phyloP scores from a whole-genome alignment of 1,140 invertebrate genomes.

The Pseudomyrmex dendroicus region DNA sequence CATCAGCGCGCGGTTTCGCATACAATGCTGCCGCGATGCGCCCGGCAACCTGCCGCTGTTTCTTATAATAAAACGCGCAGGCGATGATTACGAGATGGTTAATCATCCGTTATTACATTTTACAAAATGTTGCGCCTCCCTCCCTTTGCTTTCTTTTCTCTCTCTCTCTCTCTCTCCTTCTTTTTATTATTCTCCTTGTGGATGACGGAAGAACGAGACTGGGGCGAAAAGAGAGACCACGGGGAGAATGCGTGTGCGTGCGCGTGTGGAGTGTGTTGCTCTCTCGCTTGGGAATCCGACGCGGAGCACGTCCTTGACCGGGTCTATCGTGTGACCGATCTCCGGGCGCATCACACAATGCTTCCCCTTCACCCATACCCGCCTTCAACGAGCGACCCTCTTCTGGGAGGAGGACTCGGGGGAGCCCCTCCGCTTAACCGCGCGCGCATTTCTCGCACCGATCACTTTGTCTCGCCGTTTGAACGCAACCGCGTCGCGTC shows the following conservation, averaged over 20 bases:
- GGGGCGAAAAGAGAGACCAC: not conserved
- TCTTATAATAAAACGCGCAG: constrained; percentile 21
- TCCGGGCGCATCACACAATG: constrained; percentile 82
- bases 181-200: too few species aligned
- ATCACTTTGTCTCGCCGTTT: constrained; percentile 53
- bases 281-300: constrained; percentile 82
- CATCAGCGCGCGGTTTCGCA: constrained; percentile 38
- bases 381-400: constrained; percentile 53
- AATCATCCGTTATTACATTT: constrained; percentile 43
- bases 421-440: constrained; percentile 35
- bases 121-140: not conserved
- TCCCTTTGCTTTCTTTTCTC: too few species aligned
- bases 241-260: constrained; percentile 29
- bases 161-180: too few species aligned
- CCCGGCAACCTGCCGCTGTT: not conserved
- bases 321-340: constrained; percentile 85
- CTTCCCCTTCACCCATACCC: constrained; percentile 56
- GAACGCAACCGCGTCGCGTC: constrained; percentile 55
- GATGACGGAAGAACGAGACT: constrained; percentile 16
- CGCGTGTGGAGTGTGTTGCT: constrained; percentile 67
- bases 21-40: constrained; percentile 37
- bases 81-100: constrained; percentile 26
- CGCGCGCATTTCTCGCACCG: constrained; percentile 34
- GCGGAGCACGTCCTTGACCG: constrained; percentile 83
- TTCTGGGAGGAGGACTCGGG: constrained; percentile 18